Evolutionary conservation across 1,140 invertebrate species (phyloP).

Genomic region (Magallana gigas): DNA sequence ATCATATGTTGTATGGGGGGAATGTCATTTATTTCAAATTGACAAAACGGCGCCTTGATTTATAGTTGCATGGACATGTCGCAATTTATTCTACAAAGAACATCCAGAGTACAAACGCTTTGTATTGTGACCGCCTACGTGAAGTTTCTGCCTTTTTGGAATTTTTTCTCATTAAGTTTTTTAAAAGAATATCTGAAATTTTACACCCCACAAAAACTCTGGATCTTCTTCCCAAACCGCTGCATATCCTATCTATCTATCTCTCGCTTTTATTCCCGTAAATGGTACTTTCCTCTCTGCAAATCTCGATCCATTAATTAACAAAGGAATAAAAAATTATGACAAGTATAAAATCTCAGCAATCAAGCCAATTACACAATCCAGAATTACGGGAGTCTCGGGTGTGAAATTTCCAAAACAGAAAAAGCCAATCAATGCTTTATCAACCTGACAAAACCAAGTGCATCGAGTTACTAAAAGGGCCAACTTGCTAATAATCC

Average conservation of each 20-base stretch:
- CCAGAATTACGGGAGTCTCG: background rate
- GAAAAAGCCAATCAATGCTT: conserved; percentile 24
- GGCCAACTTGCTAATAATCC: conserved; percentile 1
- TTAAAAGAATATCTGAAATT: background rate
- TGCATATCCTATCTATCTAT: background rate
- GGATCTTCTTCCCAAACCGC: background rate
- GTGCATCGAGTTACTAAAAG: conserved; percentile 19
- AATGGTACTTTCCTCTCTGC: conserved; percentile 18
- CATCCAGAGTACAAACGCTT: too few species aligned
- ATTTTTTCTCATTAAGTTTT: too few species aligned
- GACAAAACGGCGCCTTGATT: background rate
- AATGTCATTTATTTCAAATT: background rate
- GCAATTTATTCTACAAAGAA: too few species aligned
- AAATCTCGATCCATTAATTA: conserved; percentile 24
- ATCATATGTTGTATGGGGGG: background rate
- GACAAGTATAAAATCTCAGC: conserved; percentile 17
- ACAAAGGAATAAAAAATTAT: conserved; percentile 19
- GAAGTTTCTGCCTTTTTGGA: too few species aligned
- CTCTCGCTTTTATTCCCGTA: background rate
- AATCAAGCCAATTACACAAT: conserved; percentile 28
- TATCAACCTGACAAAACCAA: conserved; percentile 20
- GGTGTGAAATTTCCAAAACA: conserved; percentile 20
- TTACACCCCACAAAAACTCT: background rate
- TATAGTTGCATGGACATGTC: too few species aligned
- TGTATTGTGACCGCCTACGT: too few species aligned